Evolutionary conservation across 2,888 invertebrate genomes (phyloP).

Genomic region (Meta bourneti): DNA sequence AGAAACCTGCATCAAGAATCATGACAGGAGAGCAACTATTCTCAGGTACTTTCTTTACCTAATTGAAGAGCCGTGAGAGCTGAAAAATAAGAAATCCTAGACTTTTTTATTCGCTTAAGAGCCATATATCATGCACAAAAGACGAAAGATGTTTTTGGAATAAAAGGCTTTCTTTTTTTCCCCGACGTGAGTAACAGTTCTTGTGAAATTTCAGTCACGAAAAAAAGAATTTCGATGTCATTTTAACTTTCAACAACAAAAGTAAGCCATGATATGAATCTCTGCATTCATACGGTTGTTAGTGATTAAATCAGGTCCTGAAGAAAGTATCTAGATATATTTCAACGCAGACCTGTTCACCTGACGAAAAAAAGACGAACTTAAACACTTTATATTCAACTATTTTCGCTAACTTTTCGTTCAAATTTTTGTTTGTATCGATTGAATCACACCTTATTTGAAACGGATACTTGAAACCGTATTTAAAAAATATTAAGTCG

Average conservation of each 20-base stretch:
- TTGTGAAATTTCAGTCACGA: neutral
- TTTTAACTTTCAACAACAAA: neutral
- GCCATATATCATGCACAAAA: neutral
- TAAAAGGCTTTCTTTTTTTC: neutral
- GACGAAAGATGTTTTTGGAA: neutral
- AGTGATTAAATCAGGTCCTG: too few species aligned
- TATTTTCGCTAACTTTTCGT: too few species aligned
- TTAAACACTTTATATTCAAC: too few species aligned
- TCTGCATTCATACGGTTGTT: neutral
- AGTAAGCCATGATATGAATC: neutral
- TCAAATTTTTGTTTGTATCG: too few species aligned
- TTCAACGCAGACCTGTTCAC: too few species aligned
- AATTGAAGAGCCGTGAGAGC: neutral
- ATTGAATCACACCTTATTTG: too few species aligned
- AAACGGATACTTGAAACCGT: too few species aligned
- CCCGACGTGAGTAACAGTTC: neutral
- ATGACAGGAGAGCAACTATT: constrained; percentile 6
- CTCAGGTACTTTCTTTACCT: constrained; percentile 6
- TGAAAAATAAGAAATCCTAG: neutral
- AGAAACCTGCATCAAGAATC: neutral
- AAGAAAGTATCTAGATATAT: too few species aligned
- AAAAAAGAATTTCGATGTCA: neutral
- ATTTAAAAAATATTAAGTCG: too few species aligned
- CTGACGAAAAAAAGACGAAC: too few species aligned
- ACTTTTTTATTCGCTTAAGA: neutral